These are phyloP conservation scores for Microtus pennsylvanicus DNA, from an alignment of 2,113 vertebrate species.

Conservation along the genomic window DNA sequence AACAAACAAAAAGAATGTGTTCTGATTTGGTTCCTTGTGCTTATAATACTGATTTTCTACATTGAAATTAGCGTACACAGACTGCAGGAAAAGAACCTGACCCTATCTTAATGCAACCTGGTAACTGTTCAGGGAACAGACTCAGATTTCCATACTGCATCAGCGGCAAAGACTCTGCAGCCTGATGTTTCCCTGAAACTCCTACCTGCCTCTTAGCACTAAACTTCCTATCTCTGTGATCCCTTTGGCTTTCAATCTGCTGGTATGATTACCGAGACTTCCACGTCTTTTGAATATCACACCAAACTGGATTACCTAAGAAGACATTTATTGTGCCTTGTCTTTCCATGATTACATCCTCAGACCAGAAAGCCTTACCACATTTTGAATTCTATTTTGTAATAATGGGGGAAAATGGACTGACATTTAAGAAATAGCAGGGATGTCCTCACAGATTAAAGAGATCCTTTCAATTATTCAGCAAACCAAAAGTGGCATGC, in stretches of 20 bases:
- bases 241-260: not conserved
- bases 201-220: not conserved
- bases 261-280: not conserved
- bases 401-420: not conserved
- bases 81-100: not conserved
- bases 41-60: not conserved
- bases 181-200: not conserved
- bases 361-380: not conserved
- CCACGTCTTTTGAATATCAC: not conserved
- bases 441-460: not conserved
- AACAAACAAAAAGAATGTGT: too few relatives aligned
- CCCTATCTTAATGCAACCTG: not conserved
- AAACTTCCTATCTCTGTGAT: not conserved
- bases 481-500: not conserved
- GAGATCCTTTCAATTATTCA: not conserved
- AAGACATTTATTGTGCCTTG: not conserved
- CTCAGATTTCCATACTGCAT: not conserved
- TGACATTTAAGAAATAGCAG: not conserved
- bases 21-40: not conserved
- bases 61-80: not conserved
- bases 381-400: not conserved
- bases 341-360: not conserved
- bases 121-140: not conserved
- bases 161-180: not conserved
- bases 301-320: not conserved